Conservation (phyloP, 2,888 invertebrate species). For the Thereva unica region DNA sequence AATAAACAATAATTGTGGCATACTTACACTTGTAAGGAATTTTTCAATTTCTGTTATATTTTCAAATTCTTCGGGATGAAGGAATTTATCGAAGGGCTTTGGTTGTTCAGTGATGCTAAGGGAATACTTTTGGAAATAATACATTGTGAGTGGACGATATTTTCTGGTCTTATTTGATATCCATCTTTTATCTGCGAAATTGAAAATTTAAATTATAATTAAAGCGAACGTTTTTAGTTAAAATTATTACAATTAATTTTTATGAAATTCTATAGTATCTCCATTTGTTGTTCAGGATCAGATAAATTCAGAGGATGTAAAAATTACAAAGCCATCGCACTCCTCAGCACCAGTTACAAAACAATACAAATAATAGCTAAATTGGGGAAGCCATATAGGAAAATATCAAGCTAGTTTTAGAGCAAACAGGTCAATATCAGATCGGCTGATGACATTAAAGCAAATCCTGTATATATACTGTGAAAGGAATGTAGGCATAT, state of each 20-base stretch:
- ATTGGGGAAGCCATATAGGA: no score
- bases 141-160: constrained; percentile 48
- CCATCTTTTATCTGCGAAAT: constrained; percentile 49
- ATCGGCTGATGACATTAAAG: no score
- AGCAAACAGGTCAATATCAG: no score
- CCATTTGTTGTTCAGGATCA: no score
- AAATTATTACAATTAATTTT: background rate
- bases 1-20: background rate
- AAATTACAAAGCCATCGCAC: no score
- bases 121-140: constrained; percentile 51
- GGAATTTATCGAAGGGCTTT: constrained; percentile 49
- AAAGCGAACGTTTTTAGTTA: background rate
- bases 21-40: constrained; percentile 49
- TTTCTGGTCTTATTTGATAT: constrained; percentile 47
- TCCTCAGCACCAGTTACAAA: no score
- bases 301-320: no score
- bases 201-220: constrained; percentile 7
- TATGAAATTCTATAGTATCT: background rate
- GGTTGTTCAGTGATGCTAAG: constrained; percentile 45
- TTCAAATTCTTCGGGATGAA: constrained; percentile 46
- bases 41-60: constrained; percentile 48
- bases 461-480: no score
- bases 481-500: no score
- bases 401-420: no score
- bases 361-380: no score